phyloP scores from a whole-genome alignment of 2,888 invertebrate species.

The Eugnorisma glareosa region DNA sequence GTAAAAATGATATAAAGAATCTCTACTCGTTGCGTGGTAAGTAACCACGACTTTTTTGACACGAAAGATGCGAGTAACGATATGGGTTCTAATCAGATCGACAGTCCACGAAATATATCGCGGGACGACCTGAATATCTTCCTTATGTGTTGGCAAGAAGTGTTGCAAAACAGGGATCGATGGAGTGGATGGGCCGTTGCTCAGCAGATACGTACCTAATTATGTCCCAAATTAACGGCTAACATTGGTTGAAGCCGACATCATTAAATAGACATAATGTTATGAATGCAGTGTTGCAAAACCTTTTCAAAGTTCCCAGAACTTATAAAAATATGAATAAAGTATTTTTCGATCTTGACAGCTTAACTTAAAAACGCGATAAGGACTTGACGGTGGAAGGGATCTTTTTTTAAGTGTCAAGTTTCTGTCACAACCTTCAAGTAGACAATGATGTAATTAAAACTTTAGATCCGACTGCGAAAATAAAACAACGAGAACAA shows the following conservation, averaged over 20 bases:
- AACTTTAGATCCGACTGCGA: constrained; percentile 34
- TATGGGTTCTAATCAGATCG: background rate
- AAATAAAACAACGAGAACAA: constrained; percentile 49
- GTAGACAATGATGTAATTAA: constrained; percentile 62
- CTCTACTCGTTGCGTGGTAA: background rate
- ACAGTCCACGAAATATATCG: background rate
- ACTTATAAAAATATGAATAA: background rate
- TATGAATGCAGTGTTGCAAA: background rate
- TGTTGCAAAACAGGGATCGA: background rate
- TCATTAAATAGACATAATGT: background rate
- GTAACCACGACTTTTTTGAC: background rate
- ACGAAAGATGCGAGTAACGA: background rate
- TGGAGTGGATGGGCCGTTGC: background rate
- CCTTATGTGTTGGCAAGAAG: background rate
- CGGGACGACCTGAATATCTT: background rate
- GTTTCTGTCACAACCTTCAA: constrained; percentile 43
- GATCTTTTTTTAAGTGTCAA: constrained; percentile 35
- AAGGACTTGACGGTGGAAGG: constrained; percentile 18
- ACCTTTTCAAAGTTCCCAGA: background rate
- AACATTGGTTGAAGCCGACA: background rate
- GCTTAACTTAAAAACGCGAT: constrained; percentile 14
- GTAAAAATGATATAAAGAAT: background rate
- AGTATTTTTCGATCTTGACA: background rate
- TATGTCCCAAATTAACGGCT: background rate
- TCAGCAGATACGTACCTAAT: background rate